Conservation (phyloP, 2,113 vertebrate genomes). For the Albula glossodonta region DNA sequence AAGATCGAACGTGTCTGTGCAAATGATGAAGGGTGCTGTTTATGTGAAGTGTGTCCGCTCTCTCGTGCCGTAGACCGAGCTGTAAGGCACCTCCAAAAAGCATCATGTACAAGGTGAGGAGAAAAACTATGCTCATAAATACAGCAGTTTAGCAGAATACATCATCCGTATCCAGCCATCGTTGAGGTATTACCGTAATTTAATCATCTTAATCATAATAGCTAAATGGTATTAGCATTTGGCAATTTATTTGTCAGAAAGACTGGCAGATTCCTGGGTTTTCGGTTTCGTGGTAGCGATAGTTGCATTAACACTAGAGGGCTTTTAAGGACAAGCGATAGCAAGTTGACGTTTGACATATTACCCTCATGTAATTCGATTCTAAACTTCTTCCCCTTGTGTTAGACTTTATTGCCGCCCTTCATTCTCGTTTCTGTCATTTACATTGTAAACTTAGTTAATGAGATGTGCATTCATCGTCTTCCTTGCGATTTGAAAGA, state of each 20-base stretch:
- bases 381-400: neutral
- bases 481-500: neutral
- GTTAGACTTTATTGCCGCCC: too few species aligned
- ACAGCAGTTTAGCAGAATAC: neutral
- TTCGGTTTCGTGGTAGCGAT: neutral
- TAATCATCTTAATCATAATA: too few species aligned
- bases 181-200: too few species aligned
- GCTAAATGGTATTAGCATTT: too few species aligned
- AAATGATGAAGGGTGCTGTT: too few species aligned
- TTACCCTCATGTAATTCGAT: neutral
- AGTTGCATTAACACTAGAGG: neutral
- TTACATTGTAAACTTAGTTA: neutral
- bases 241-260: neutral
- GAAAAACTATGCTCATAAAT: neutral
- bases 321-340: conserved; percentile 15
- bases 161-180: neutral
- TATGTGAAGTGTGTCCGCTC: neutral
- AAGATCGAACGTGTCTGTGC: too few species aligned
- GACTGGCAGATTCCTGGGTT: neutral
- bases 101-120: conserved; percentile 52
- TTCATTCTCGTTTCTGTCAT: neutral
- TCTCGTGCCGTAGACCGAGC: neutral
- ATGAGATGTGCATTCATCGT: neutral
- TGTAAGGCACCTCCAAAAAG: conserved; percentile 21
- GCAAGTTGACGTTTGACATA: neutral